phyloP scores from a whole-genome alignment of 2,888 invertebrate genomes.

The Scaptomyza reducta region DNA sequence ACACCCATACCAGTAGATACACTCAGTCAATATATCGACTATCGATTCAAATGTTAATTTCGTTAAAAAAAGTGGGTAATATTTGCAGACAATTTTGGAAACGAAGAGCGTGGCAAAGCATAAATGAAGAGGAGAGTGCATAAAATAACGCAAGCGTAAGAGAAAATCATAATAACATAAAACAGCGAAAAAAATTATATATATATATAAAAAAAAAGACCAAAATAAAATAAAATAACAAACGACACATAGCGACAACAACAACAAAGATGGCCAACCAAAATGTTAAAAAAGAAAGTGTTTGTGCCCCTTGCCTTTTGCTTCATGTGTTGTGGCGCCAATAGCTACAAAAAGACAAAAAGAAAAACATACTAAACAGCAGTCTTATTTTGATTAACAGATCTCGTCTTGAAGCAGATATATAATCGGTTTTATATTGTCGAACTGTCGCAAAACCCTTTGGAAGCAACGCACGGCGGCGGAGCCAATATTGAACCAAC shows the following conservation, averaged over 20 bases:
- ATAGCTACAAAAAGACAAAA: slow-evolving; percentile 5
- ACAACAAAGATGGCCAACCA: slow-evolving; percentile 30
- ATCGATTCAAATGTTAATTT: slow-evolving; percentile 68
- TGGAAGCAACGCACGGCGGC: slow-evolving; percentile 35
- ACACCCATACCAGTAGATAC: slow-evolving; percentile 1
- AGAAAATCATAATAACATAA: slow-evolving; percentile 58
- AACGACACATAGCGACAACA: slow-evolving; percentile 25
- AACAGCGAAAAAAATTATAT: slow-evolving; percentile 8
- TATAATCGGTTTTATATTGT: slow-evolving; percentile 13
- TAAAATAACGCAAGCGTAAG: slow-evolving; percentile 32
- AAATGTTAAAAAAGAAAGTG: slow-evolving; percentile 55
- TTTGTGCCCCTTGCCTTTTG: slow-evolving; percentile 12
- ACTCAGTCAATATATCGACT: slow-evolving; percentile 52
- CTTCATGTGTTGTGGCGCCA: slow-evolving; percentile 39
- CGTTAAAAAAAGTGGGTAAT: slow-evolving; percentile 66
- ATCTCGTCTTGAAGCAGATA: slow-evolving; percentile 21
- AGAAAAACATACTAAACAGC: background rate
- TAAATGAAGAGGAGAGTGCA: slow-evolving; percentile 48
- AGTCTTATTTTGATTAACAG: slow-evolving; percentile 4
- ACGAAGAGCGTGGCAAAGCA: slow-evolving; percentile 43
- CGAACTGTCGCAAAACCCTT: slow-evolving; percentile 10
- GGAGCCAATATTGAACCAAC: slow-evolving; percentile 51
- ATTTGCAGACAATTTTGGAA: slow-evolving; percentile 46
- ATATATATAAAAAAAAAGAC: slow-evolving; percentile 1
- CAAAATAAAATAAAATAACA: slow-evolving; percentile 21